Percentiles rank a stretch among this genome's conserved stretches.
Conservation (phyloP, 2,888 invertebrate species). For the Orthosia cruda region DNA sequence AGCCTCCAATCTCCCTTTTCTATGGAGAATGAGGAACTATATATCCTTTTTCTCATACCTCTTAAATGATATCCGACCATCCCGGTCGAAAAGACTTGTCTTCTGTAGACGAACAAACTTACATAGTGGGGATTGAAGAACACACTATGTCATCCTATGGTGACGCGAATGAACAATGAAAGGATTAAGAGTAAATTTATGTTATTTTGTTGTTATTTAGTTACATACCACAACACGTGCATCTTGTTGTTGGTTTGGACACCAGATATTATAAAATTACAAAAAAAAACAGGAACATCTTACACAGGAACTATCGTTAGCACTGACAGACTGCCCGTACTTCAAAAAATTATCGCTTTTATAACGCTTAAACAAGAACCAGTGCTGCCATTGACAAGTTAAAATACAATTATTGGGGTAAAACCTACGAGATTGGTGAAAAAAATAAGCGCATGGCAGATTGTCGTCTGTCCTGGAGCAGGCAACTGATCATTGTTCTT, state of each 20-base stretch:
- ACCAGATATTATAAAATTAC: not conserved
- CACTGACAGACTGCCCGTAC: not conserved
- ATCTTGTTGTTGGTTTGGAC: slow-evolving; percentile 14
- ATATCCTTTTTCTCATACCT: too few species aligned
- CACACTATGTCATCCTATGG: too few species aligned
- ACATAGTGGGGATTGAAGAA: too few species aligned
- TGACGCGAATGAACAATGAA: too few species aligned
- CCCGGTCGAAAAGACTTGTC: too few species aligned
- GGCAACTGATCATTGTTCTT: not conserved
- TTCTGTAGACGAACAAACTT: too few species aligned
- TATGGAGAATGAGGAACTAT: too few species aligned
- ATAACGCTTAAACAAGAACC: slow-evolving; percentile 1
- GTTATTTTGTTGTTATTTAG: too few species aligned
- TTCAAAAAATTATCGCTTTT: slow-evolving; percentile 2
- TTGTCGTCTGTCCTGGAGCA: not conserved
- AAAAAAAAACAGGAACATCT: not conserved
- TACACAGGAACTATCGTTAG: not conserved
- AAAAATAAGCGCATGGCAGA: not conserved
- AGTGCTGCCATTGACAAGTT: slow-evolving; percentile 40
- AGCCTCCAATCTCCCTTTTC: too few species aligned
- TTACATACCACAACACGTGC: slow-evolving; percentile 30
- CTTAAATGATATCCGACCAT: too few species aligned
- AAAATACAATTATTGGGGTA: not conserved
- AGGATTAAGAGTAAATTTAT: not conserved
- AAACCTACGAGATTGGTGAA: not conserved